Evolutionary conservation across 2,797 vertebrate genomes (phyloP), one percentile per base, ranked within the genome.

Genomic region (Characodon lateralis): DNA sequence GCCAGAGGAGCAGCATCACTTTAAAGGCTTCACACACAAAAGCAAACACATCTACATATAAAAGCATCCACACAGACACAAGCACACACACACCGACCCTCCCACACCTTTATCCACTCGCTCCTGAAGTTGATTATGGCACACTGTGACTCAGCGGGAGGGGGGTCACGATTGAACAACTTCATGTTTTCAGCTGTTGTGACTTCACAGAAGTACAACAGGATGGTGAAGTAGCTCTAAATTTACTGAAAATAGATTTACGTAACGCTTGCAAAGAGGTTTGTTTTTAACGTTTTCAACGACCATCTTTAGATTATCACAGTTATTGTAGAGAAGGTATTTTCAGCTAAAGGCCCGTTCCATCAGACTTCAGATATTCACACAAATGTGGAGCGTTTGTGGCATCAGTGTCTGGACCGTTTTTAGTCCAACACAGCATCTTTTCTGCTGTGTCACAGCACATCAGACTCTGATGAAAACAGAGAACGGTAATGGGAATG

Each of bases 141-240:
- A 73, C 75, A 83, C 88, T 86, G 85, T 72, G 79, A 83, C 81
- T 90, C 87, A 75, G 91, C 89, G 80, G 89, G 91, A 68, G 85
- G 89, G 76, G 82, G 89, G 91, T 93, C 89, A 90, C 22, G 80
- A 85, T 55, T 84, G 77, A 80, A 82, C 83, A 83, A 84, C 73
- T 89, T 77, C 75, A 72, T 89, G 77, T 89, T 91, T 89, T 87
- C 69, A 81, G 83, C 80, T 88, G 83, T 81, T 88, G 78, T 81
- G 78, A 88, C 86, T 84, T 76, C 56, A 79, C 77, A 84, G 78
- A 89, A 51, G 69, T 74, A 74, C 48, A 76, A 31, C 77, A 73
- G 58, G 51, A 72, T 31, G 68, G 53, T 50, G 61, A 35, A 77
- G 71, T 39, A 76, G 69, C 75, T 68, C 26, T 77, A 41, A 75